Conservation (phyloP, 1,140 invertebrate species). For the Parapsyche elsis region DNA sequence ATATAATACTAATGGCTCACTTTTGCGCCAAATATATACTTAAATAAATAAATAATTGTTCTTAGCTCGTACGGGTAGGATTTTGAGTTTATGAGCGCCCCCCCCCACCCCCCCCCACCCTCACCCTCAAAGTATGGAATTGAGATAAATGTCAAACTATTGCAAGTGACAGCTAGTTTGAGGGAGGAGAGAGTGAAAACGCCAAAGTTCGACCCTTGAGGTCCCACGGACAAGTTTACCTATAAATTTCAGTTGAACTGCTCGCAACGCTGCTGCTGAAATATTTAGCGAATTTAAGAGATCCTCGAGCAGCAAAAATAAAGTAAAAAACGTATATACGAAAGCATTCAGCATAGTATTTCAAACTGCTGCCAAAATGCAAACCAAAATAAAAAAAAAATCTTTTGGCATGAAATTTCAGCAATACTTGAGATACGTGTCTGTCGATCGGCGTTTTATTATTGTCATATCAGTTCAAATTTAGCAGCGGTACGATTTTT, state of each 20-base stretch:
- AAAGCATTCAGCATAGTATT: background rate
- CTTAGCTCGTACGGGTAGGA: too few species aligned
- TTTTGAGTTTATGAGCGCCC: too few species aligned
- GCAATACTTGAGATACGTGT: too few species aligned
- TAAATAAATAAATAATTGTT: too few species aligned
- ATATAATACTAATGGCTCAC: too few species aligned
- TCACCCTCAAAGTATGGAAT: constrained; percentile 20
- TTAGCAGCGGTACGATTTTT: background rate
- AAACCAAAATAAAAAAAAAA: too few species aligned
- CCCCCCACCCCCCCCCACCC: too few species aligned
- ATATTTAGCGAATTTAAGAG: constrained; percentile 29
- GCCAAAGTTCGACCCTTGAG: constrained; percentile 34
- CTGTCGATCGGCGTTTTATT: background rate
- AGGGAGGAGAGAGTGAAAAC: constrained; percentile 29
- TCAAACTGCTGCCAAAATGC: background rate
- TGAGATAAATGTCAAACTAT: constrained; percentile 36
- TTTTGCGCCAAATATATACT: too few species aligned
- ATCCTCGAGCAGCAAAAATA: background rate
- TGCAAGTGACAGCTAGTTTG: constrained; percentile 28
- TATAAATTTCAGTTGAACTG: constrained; percentile 35
- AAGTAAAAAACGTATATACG: background rate
- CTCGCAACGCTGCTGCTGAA: constrained; percentile 16
- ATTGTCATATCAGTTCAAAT: background rate
- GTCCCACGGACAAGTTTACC: constrained; percentile 34
- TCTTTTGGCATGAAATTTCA: background rate